These are phyloP conservation scores for Diplazon laetatorius DNA, from an alignment of 2,888 invertebrate genomes.

Conservation along the genomic window DNA sequence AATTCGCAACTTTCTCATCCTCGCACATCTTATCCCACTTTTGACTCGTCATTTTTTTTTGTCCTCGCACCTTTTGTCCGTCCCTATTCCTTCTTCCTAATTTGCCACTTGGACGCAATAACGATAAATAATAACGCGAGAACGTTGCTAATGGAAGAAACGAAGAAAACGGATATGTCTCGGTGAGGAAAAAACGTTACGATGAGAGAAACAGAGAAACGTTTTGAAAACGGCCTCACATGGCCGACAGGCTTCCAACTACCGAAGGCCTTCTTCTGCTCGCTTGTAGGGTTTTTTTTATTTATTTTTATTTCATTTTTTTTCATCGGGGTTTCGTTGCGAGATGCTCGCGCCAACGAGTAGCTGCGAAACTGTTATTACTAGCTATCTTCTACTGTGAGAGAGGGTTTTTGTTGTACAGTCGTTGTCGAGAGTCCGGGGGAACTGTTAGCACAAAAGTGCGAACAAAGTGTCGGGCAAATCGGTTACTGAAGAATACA, in stretches of 20 bases:
- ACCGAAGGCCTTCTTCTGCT: conserved; percentile 65
- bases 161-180: not conserved
- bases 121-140: conserved; percentile 49
- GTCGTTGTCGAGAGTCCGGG: no score
- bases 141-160: not conserved
- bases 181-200: conserved; percentile 45
- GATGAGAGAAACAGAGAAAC: conserved; percentile 68
- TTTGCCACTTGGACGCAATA: conserved; percentile 32
- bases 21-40: no score
- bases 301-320: no score
- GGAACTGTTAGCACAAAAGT: no score
- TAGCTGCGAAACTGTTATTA: conserved; percentile 67
- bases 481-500: no score
- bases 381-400: no score
- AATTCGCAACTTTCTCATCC: not conserved
- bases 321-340: conserved; percentile 45
- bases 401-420: no score
- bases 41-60: no score
- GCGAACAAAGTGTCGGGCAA: no score
- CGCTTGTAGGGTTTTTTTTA: conserved; percentile 61
- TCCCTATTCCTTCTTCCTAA: not conserved
- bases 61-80: not conserved
- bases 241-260: conserved; percentile 56
- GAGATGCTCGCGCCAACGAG: conserved; percentile 65
- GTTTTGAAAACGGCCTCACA: conserved; percentile 63